Evolutionary conservation across 2,888 invertebrate genomes (phyloP), one percentile per base, ranked within the genome.

Genomic region (Cephus nigrinus): DNA sequence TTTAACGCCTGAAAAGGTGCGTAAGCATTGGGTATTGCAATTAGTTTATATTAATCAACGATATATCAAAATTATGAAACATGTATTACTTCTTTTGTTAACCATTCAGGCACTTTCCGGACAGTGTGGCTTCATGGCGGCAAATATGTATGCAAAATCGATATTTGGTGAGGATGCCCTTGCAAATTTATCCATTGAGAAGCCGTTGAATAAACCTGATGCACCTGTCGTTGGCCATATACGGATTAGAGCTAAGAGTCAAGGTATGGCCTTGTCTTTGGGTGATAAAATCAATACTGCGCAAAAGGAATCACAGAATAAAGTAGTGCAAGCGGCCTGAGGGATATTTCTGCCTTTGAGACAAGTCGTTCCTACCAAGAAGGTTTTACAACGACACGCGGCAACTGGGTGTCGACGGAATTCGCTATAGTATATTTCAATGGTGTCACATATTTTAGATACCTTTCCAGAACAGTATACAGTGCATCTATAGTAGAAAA

Each of bases 111-210:
- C 98, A 0, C 92, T 99, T 77, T 96, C 97, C 0, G 99, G 99
- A 0, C 98, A 99, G 86, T 99, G 99, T 92, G 99, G 99, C 11
- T 99, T 99, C 92, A 98, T 99, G 97, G 99, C 99, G 11, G 99
- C 99, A 73, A 99, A 99, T 92, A 95, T 99, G 94, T 99, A 99
- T 93, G 99, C 99, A 73, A 96, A 98, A 87, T 98, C 98, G 11
- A 98, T 99, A 89, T 98, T 98, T 92, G 99, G 99, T 15, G 99
- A 99, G 92, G 99, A 99, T 92, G 99, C 99, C 4, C 93, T 99
- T 85, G 99, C 99, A 81, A 99, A 99, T 94, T 94, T 99, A 87
- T 99, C 98, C 92, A 98, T 99, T 88, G 99, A 99, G 93, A 98
- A 97, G 88, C 96, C 97, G 55, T 94, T 98, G 82, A 96, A 97